Percentiles rank a stretch among this genome's conserved stretches.
Conservation (phyloP, 2,888 invertebrate species). For the Chorisops tibialis region DNA sequence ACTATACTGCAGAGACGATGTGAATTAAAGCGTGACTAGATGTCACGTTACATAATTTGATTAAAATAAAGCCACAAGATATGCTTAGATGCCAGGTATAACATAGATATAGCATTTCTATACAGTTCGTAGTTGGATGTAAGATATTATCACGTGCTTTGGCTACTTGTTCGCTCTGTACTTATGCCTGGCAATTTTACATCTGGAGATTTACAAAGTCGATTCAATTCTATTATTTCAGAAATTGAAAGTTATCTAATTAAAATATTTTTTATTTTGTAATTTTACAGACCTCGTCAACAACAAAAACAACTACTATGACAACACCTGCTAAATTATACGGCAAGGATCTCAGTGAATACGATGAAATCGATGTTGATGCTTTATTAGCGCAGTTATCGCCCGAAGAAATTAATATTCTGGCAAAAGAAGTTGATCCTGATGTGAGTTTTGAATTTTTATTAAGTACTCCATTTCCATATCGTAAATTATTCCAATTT, state of each 20-base stretch:
- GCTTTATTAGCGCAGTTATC: conserved; percentile 89
- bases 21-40: background rate
- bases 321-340: conserved; percentile 86
- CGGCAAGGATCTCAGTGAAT: conserved; percentile 84
- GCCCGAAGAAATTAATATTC: conserved; percentile 91
- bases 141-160: too few relatives aligned
- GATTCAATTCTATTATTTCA: too few relatives aligned
- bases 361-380: conserved; percentile 95
- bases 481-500: too few relatives aligned
- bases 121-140: too few relatives aligned
- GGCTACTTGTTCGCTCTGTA: too few relatives aligned
- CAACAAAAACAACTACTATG: conserved; percentile 84
- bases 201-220: too few relatives aligned
- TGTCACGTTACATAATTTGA: conserved; percentile 7
- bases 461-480: too few relatives aligned
- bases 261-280: conserved; percentile 20
- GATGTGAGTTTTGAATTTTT: conserved; percentile 72
- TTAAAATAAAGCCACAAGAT: background rate
- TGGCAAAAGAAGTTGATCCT: conserved; percentile 98
- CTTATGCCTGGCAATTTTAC: too few relatives aligned
- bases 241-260: background rate
- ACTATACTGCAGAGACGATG: background rate
- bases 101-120: too few relatives aligned
- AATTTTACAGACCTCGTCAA: conserved; percentile 81
- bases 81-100: too few relatives aligned